Evolutionary conservation across 2,888 invertebrate species (phyloP).

Genomic region (Oasisia sp.): DNA sequence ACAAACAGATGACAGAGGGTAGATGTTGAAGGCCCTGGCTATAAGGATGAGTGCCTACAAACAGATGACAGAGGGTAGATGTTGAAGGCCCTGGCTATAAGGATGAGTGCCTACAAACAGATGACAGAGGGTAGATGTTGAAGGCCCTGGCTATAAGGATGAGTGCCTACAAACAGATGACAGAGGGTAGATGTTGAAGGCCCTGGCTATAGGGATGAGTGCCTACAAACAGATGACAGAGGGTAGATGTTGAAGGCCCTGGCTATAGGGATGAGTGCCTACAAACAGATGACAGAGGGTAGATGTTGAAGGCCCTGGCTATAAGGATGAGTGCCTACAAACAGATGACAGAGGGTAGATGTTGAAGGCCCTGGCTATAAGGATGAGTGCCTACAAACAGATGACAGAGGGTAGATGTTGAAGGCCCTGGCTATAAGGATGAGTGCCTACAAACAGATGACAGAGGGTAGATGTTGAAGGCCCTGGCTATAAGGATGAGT

Average conservation of each 20-base stretch:
- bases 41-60: background rate
- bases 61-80: background rate
- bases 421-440: background rate
- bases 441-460: background rate
- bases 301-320: background rate
- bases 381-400: background rate
- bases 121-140: background rate
- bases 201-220: background rate
- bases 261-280: background rate
- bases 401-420: background rate
- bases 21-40: background rate
- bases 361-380: background rate
- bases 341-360: background rate
- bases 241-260: background rate
- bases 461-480: background rate
- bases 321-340: background rate
- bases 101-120: background rate
- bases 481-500: background rate
- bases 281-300: background rate
- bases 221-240: background rate
- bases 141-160: background rate
- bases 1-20: background rate
- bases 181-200: background rate
- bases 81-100: background rate
- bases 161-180: conserved; percentile 5